phyloP scores from a whole-genome alignment of 2,888 invertebrate genomes.

The Aphrophora alni region DNA sequence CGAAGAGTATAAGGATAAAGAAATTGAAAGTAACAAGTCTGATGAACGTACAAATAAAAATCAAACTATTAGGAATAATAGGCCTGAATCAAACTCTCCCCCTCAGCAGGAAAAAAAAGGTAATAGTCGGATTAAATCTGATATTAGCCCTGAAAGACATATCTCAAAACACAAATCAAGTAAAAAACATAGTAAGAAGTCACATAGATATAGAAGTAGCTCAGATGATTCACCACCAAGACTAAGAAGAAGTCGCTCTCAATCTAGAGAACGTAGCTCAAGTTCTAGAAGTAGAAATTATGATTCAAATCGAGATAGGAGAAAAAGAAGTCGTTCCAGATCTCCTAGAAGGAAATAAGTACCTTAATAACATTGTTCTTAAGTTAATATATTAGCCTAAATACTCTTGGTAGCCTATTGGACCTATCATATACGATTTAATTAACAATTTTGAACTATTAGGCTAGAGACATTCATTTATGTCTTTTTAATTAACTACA shows the following conservation, averaged over 20 bases:
- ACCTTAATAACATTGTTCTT: too few relatives aligned
- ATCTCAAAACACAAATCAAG: neutral
- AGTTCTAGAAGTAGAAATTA: neutral
- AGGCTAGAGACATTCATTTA: too few relatives aligned
- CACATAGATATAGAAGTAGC: neutral
- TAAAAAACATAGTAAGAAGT: neutral
- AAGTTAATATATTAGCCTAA: too few relatives aligned
- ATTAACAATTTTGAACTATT: too few relatives aligned
- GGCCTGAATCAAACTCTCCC: neutral
- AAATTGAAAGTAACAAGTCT: constrained; percentile 13
- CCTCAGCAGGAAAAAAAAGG: neutral
- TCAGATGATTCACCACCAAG: neutral
- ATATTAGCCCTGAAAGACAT: neutral
- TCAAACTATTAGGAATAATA: neutral
- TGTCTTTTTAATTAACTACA: too few relatives aligned
- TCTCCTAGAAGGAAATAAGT: constrained; percentile 22
- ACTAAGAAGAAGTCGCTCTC: neutral
- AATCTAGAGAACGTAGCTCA: neutral
- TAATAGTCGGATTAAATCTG: neutral
- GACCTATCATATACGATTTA: too few relatives aligned
- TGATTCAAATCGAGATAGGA: neutral
- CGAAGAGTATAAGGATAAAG: constrained; percentile 57
- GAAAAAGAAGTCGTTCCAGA: constrained; percentile 22
- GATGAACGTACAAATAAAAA: neutral
- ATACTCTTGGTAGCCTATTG: too few relatives aligned